Base-by-base conservation (phyloP, 1,140 invertebrate genomes). In the Steinernema khuongi region DNA sequence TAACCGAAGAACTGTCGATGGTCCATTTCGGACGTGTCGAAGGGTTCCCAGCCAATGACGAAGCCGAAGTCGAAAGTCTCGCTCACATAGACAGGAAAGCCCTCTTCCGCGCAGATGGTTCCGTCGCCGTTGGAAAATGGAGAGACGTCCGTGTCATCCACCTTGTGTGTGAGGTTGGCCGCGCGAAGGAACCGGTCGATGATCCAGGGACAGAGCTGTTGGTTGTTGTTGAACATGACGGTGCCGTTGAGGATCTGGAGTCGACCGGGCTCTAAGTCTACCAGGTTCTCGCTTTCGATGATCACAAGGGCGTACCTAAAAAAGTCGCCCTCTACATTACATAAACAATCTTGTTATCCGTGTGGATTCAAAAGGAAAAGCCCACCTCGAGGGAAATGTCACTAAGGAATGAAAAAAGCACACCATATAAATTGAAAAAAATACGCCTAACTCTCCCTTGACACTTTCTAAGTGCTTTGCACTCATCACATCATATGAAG, bases 221-320 rank as follows among this genome's bases (percentile, higher is more conserved):
- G 91, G 83, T 96, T 93, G 18, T 88, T 86, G 31, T 91, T 90
- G 44, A 89, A 89, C 14, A 81, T 71, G 11, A 76, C 76, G 4
- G 74, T 74, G 29, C 73, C 29, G 18, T 76, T n/a, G 22, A 86
- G 44, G 31, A 88, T 85, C 1, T 87, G 11, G 19, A 60, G 4
- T 2, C 2, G 11, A 4, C 14, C 26, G 7, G 11, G 11, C 22
- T 60, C 19, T 2, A 60, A 4, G 14, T 60, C 50, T 14, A 60
- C 50, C 7, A 60, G 7, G 50, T 60, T 60, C 50, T 7, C 19
- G 19, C 22, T 14, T 60, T 60, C 50, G 22, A 60, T 11, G 22
- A 60, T 26, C 50, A 22, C 50, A 14, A 60, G 22, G 2, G 50
- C 50, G 50, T 60, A 60, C 26, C 50, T 60, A 11, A 60, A 60